Evolutionary conservation across 2,113 vertebrate genomes (phyloP).

Genomic region (Panurus biarmicus): DNA sequence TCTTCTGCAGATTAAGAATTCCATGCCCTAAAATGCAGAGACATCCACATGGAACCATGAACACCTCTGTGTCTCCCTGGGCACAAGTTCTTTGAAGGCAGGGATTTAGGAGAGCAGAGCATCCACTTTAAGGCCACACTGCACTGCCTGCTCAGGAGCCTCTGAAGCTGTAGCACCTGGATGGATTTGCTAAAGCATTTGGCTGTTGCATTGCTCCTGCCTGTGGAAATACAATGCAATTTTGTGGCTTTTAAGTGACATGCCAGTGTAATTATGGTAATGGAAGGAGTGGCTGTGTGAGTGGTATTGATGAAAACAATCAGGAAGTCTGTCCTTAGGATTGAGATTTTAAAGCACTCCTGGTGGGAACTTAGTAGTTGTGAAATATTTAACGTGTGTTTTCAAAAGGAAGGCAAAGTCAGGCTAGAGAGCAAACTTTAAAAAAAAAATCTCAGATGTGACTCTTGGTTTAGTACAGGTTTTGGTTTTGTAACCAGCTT

Average conservation of each 20-base stretch:
- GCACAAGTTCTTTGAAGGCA: neutral
- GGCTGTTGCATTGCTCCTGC: neutral
- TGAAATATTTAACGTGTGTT: neutral
- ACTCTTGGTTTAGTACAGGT: neutral
- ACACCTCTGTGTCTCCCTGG: neutral
- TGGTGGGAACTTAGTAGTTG: neutral
- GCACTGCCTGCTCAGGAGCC: neutral
- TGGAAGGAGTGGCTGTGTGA: neutral
- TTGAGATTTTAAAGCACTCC: neutral
- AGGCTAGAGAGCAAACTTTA: neutral
- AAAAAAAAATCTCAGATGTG: neutral
- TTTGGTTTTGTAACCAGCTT: neutral
- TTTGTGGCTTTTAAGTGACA: neutral
- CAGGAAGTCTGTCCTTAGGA: neutral
- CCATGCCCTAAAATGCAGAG: neutral
- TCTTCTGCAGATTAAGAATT: neutral
- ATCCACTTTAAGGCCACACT: neutral
- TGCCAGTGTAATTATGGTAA: neutral
- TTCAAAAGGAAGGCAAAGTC: neutral
- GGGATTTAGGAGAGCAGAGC: neutral
- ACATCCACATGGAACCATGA: accelerated
- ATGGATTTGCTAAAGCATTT: neutral
- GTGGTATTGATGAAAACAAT: neutral
- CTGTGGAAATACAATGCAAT: neutral
- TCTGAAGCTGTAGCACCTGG: neutral